A percentile compares a stretch with the other conserved stretches of the same genome.
phyloP scores from a whole-genome alignment of 1,140 invertebrate genomes.

The Octopus sinensis region DNA sequence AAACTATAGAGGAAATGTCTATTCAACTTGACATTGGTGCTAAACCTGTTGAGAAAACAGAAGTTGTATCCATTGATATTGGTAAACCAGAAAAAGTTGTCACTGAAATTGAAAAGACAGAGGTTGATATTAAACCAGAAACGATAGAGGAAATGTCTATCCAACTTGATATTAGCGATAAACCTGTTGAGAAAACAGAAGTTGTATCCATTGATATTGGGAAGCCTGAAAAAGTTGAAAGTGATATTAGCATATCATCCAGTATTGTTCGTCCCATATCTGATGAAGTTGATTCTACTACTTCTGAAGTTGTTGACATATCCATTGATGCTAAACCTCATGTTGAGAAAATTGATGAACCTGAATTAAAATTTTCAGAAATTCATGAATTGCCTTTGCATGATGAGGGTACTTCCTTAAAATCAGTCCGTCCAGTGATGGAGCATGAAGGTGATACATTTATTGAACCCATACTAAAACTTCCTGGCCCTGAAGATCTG shows the following conservation, averaged over 20 bases:
- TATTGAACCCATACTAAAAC: not conserved
- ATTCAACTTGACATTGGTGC: not conserved
- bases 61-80: too few relatives aligned
- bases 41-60: too few relatives aligned
- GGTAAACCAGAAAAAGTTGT: too few relatives aligned
- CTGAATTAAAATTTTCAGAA: not conserved
- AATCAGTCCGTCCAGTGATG: not conserved
- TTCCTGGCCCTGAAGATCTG: not conserved
- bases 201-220: too few relatives aligned
- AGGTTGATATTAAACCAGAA: not conserved
- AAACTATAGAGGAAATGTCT: not conserved
- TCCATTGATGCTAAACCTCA: not conserved
- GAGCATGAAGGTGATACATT: not conserved
- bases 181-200: too few relatives aligned
- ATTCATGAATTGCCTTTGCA: not conserved
- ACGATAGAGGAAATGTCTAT: not conserved
- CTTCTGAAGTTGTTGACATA: too few relatives aligned
- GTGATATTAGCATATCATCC: too few relatives aligned
- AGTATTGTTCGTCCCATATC: too few relatives aligned
- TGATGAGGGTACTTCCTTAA: not conserved
- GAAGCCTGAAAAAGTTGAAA: too few relatives aligned
- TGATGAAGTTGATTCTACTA: too few relatives aligned
- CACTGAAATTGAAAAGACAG: not conserved
- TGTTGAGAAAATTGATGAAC: not conserved
- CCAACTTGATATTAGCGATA: not conserved